Evolutionary conservation across 37 sponge, comb jelly and placozoan genomes (phyloP).

Genomic region (Geodia barretti): DNA sequence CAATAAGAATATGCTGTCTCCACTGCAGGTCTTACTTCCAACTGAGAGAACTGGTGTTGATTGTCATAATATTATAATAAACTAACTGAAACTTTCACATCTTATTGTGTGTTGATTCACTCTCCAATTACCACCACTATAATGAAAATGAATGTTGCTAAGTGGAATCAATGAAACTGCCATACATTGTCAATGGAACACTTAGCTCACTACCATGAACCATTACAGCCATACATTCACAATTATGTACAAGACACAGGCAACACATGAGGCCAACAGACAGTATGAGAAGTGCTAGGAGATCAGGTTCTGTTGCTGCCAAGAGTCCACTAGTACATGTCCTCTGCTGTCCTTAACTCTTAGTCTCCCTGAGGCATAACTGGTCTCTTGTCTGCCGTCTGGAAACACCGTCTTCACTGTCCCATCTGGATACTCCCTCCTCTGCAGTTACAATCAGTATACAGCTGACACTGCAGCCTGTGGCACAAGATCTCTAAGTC

Average conservation of each 20-base stretch:
- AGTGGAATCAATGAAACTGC: too few relatives aligned
- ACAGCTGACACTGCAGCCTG: too few relatives aligned
- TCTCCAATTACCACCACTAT: too few relatives aligned
- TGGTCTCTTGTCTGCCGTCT: constrained; percentile 95
- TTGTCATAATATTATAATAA: too few relatives aligned
- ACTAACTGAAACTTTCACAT: too few relatives aligned
- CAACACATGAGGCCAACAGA: not conserved
- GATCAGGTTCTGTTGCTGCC: not conserved
- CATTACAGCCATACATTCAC: not conserved
- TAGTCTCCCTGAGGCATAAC: constrained; percentile 86
- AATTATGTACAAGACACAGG: not conserved
- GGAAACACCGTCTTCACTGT: constrained; percentile 92
- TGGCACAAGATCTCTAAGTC: too few relatives aligned
- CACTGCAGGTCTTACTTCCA: not conserved
- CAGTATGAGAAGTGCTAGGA: not conserved
- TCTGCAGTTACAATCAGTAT: constrained; percentile 11
- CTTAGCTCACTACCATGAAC: not conserved
- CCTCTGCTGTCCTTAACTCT: constrained; percentile 89
- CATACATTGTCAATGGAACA: too few relatives aligned
- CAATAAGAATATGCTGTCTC: not conserved
- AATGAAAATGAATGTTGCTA: too few relatives aligned
- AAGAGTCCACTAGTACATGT: constrained; percentile 57
- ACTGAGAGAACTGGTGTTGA: not conserved
- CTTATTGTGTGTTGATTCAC: too few relatives aligned
- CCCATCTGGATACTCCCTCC: constrained; percentile 96